Conservation (phyloP, 2,113 vertebrate species). For the Archocentrus centrarchus region DNA sequence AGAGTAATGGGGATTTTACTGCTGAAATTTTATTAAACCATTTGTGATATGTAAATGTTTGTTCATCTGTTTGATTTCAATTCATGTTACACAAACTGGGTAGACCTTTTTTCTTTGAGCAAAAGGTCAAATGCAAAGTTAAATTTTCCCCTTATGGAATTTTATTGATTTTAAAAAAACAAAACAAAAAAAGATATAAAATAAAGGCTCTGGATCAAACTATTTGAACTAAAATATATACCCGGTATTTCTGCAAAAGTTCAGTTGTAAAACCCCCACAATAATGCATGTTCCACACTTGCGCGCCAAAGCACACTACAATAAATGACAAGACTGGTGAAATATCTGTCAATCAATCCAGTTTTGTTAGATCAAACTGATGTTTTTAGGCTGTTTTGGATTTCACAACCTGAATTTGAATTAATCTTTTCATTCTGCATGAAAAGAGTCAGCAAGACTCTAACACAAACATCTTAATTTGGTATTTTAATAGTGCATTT, state of each 20-base stretch:
- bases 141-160: background rate
- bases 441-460: background rate
- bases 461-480: background rate
- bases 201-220: background rate
- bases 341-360: conserved; percentile 10
- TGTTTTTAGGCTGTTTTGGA: conserved; percentile 5
- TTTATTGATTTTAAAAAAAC: background rate
- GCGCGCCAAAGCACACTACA: background rate
- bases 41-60: background rate
- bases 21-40: background rate
- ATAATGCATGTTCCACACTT: background rate
- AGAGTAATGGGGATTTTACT: background rate
- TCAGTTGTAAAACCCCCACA: background rate
- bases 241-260: background rate
- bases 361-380: background rate
- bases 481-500: background rate
- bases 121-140: background rate
- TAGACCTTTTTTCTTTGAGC: background rate
- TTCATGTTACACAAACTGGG: background rate
- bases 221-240: background rate
- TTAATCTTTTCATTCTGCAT: background rate
- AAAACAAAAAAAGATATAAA: background rate
- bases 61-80: background rate
- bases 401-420: conserved; percentile 2
- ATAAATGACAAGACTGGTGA: background rate